These are phyloP conservation scores for Gallinago nigripennis DNA, from an alignment of 2,797 vertebrate genomes.

Conservation along the genomic window DNA sequence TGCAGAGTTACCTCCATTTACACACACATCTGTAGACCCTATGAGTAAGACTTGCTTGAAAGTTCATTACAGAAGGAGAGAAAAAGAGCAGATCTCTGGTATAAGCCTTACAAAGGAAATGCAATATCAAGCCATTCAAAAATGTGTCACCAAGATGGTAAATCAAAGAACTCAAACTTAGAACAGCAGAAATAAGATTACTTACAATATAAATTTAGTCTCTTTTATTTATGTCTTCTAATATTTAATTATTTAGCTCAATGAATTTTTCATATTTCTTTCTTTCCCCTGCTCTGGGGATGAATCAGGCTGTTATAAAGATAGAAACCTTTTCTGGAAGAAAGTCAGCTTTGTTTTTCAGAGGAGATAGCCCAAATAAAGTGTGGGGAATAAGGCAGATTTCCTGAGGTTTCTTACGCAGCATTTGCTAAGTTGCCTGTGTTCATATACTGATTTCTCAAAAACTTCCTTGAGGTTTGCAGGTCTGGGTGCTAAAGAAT, in stretches of 20 bases:
- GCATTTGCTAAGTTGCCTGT: not conserved
- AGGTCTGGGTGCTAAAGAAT: not conserved
- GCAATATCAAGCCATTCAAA: not conserved
- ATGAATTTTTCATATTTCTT: not conserved
- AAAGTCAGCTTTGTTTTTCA: not conserved
- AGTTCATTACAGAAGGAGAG: not conserved
- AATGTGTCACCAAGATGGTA: accelerated
- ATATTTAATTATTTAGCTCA: not conserved
- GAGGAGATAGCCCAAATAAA: not conserved
- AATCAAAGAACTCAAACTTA: not conserved
- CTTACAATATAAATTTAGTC: not conserved
- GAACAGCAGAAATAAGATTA: not conserved
- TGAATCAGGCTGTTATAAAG: not conserved
- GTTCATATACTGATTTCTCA: not conserved
- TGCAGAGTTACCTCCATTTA: not conserved
- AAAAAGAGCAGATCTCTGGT: not conserved
- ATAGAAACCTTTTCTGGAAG: not conserved
- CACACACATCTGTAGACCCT: not conserved
- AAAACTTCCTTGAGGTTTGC: not conserved
- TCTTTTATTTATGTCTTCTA: not conserved
- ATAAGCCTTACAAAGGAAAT: not conserved
- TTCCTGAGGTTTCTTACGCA: not conserved
- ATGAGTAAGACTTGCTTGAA: not conserved
- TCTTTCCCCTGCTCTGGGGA: not conserved
- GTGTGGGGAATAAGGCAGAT: not conserved